Percentiles rank a stretch among this genome's conserved stretches.
phyloP scores from a whole-genome alignment of 2,113 vertebrate genomes.

The Carlito syrichta region DNA sequence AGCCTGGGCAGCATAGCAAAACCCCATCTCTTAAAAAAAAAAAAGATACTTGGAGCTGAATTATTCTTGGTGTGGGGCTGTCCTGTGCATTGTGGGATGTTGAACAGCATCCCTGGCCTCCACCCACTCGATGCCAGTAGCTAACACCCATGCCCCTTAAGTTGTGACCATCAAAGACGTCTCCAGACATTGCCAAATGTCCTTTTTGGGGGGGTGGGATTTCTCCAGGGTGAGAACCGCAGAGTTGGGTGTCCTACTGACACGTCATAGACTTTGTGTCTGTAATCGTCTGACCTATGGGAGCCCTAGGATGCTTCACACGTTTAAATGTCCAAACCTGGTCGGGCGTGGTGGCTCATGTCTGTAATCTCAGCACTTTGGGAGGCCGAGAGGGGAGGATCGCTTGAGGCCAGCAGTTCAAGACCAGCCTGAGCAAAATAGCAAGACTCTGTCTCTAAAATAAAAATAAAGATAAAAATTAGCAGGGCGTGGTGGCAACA shows the following conservation, averaged over 20 bases:
- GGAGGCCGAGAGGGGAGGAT: neutral
- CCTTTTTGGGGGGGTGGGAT: neutral
- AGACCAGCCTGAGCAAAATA: neutral
- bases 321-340: neutral
- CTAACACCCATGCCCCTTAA: neutral
- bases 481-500: neutral
- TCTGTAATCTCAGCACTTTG: neutral
- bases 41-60: neutral
- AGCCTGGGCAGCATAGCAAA: too few species aligned
- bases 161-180: neutral
- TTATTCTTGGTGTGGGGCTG: neutral
- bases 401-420: neutral
- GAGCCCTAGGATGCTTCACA: too few species aligned
- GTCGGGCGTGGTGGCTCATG: too few species aligned
- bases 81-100: neutral
- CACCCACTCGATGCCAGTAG: neutral
- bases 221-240: neutral
- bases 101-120: neutral
- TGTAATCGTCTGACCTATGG: neutral
- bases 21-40: too few species aligned
- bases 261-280: neutral
- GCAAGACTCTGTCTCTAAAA: neutral
- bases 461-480: neutral
- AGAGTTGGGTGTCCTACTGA: neutral
- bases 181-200: neutral